Conservation (phyloP, 1,140 invertebrate species). For the Aphaenogaster rudis region DNA sequence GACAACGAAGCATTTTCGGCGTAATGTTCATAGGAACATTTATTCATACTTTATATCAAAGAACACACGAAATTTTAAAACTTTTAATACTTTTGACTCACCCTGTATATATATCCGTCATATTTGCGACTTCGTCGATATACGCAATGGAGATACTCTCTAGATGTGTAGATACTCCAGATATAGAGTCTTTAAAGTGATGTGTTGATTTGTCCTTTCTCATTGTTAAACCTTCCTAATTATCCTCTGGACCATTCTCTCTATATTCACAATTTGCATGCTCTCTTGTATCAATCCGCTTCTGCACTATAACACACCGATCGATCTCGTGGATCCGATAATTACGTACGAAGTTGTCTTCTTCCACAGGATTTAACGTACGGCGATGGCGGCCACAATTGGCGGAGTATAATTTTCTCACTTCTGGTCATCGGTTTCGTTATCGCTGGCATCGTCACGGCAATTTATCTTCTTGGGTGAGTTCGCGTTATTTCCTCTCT, state of each 20-base stretch:
- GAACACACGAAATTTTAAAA: too few species aligned
- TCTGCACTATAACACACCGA: conserved; percentile 51
- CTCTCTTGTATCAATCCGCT: conserved; percentile 48
- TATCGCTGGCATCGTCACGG: conserved; percentile 94
- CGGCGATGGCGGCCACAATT: conserved; percentile 93
- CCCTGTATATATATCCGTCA: neutral
- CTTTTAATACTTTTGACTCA: too few species aligned
- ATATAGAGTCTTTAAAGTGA: neutral
- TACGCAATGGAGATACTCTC: neutral
- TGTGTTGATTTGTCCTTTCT: conserved; percentile 31
- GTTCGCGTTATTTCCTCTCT: conserved; percentile 70
- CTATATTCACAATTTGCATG: conserved; percentile 60
- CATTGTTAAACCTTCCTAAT: conserved; percentile 27
- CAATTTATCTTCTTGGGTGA: conserved; percentile 94
- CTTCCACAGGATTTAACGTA: conserved; percentile 90
- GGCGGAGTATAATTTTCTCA: conserved; percentile 94
- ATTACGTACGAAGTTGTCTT: conserved; percentile 54
- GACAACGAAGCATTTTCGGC: too few species aligned
- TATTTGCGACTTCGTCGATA: neutral
- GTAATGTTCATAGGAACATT: too few species aligned
- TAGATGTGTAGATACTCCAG: neutral
- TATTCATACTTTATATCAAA: too few species aligned
- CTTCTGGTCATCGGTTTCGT: conserved; percentile 94
- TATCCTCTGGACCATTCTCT: conserved; percentile 9
- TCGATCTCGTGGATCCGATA: conserved; percentile 30